Percentiles rank a stretch among this genome's conserved stretches.
Evolutionary conservation across 1,140 invertebrate species (phyloP).

Genomic region (Hyphantria cunea): DNA sequence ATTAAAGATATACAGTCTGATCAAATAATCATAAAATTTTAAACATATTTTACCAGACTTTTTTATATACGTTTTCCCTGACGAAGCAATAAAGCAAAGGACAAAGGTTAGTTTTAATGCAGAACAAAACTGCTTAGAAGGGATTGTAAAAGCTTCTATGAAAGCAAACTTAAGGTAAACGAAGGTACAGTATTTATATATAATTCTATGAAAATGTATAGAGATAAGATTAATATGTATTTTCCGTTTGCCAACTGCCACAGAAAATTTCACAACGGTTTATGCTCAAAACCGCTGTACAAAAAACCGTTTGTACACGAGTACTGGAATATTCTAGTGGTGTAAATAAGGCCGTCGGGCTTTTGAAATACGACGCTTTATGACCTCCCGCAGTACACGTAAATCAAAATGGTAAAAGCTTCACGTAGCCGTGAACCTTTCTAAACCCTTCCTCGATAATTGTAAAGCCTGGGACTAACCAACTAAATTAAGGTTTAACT

Average conservation of each 20-base stretch:
- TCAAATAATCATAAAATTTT: too few species aligned
- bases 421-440: background rate
- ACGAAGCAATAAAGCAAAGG: slow-evolving; percentile 8
- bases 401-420: background rate
- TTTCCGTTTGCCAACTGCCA: too few species aligned
- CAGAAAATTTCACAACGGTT: background rate
- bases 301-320: slow-evolving; percentile 10
- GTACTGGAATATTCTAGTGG: slow-evolving; percentile 18
- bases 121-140: too few species aligned
- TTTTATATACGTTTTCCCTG: too few species aligned
- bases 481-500: slow-evolving; percentile 19
- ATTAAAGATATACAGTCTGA: too few species aligned
- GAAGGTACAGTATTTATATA: too few species aligned
- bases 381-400: background rate
- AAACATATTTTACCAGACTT: too few species aligned
- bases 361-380: slow-evolving; percentile 1
- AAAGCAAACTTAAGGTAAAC: too few species aligned
- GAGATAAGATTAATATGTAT: too few species aligned
- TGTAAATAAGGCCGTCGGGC: slow-evolving; percentile 13
- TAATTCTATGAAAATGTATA: too few species aligned
- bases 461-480: background rate
- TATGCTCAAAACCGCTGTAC: slow-evolving; percentile 4
- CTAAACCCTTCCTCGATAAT: background rate
- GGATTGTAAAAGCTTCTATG: too few species aligned
- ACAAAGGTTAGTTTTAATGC: background rate